Base-by-base conservation (phyloP, 2,888 invertebrate genomes). In the Apotomis betuletana region DNA sequence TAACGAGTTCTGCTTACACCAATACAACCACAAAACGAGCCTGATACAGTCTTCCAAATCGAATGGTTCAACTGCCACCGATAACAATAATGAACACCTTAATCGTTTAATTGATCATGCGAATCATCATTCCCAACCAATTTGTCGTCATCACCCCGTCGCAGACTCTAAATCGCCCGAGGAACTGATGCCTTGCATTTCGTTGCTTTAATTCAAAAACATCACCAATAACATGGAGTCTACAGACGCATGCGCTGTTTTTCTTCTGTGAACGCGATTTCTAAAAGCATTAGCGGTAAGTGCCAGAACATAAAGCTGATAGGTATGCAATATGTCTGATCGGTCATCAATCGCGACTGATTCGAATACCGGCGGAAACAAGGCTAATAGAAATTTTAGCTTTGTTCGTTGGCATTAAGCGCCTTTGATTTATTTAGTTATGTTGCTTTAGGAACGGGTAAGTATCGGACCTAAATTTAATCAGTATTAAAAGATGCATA, bases 271-370 rank as follows among this genome's bases (percentile, higher is more conserved):
- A 27, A 6, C 54, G 27, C 54, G 57, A 65, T 65, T 90, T 87
- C 89, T 86, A 86, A 83, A 87, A 83, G 85, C 91, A 90, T 91
- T 90, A 89, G 83, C 84, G 81, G 83, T 85, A 89, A 91, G 90
- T 90, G 90, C 82, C 85, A 82, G 88, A 86, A 88, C 90, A 91
- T 91, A 90, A 91, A 91, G 89, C 88, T 90, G 90, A 91, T 90
- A 89, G 90, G 89, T 89, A 89, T 88, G 90, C 90, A 85, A 90
- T 91, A 90, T 89, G 87, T 90, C 87, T 83, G 84, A 80, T 79
- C 81, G 80, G 77, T 82, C 86, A 89, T 90, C 90, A 87, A 87
- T 88, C 86, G 82, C 77, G 78, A 77, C 84, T 83, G 85, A 86
- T 85, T 85, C 83, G 83, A 83, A 79, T 83, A 80, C 78, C 79